Base-by-base conservation (phyloP, 2,888 invertebrate species). In the Pollenia labialis region DNA sequence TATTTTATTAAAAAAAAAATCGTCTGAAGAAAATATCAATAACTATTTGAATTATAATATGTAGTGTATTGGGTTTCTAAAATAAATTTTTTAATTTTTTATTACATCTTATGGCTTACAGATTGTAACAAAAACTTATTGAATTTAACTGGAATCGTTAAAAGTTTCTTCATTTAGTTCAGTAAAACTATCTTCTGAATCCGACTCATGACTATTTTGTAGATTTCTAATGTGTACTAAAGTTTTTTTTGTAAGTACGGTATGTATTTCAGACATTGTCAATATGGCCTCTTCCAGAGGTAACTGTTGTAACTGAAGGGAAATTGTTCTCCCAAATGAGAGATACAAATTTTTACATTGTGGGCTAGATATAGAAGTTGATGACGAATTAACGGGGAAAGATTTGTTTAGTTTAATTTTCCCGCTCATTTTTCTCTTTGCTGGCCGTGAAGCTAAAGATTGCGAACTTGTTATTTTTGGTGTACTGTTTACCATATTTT, bases 261-360 rank as follows among this genome's bases (percentile, higher is more conserved):
- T 32, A 23, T 80, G 74, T 18, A 85, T 80, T 80, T 85, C 74
- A 8, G 79, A 80, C 79, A 85, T 85, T 1, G 74, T 54, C 52
- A 74, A 44, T 54, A 80, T 46, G n/a, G 84, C 84, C 0, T 40
- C 52, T 68, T 85, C 79, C 7, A 80, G 0, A 4, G 79, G 79
- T 42, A 85, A 46, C 9, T 80, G 71, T 23, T 85, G 79, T 7
- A 85, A 42, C 58, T 85, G 84, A 4, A 80, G 74, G n/a, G 84
- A 23, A 58, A 85, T 74, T 6, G 79, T 85, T 18, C 42, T 85
- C 7, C 84, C 84, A 54, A 80, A 85, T 2, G 68, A 68, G 2
- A 18, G 54, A 11, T 80, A 85, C 7, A 85, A 46, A 11, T 79
- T 46, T 56, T 72, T 74, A 23, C 14, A n/a, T 54, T 46, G 52